Evolutionary conservation across 2,113 vertebrate genomes (phyloP).

Genomic region (Eublepharis macularius): DNA sequence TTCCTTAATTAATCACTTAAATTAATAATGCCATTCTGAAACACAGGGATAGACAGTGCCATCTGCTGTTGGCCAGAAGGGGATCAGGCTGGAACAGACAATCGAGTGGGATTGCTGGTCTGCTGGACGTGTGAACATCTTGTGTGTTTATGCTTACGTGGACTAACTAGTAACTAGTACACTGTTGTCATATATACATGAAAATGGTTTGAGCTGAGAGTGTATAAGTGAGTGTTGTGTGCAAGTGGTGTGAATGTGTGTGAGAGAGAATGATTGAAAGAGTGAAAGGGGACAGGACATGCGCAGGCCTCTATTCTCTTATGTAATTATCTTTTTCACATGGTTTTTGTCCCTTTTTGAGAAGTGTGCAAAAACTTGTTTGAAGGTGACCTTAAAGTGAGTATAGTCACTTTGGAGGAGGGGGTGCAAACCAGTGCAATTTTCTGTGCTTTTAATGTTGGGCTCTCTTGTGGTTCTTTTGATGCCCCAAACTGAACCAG

Average conservation of each 20-base stretch:
- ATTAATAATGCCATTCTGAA: not conserved
- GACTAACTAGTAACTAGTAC: no score
- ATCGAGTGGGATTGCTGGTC: no score
- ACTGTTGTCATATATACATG: no score
- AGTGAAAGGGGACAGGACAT: not conserved
- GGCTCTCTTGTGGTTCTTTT: not conserved
- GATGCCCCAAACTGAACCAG: not conserved
- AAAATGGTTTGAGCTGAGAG: not conserved
- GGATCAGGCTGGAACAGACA: not conserved
- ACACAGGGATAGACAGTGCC: not conserved
- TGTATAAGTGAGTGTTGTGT: not conserved
- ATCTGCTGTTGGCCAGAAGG: not conserved
- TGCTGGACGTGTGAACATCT: no score
- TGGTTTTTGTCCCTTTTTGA: no score
- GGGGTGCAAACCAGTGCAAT: no score
- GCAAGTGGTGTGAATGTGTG: not conserved
- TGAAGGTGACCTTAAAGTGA: not conserved
- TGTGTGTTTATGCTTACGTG: no score
- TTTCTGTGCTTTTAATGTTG: not conserved
- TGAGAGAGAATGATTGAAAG: not conserved
- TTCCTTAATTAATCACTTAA: no score
- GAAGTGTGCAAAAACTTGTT: not conserved
- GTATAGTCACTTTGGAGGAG: not conserved
- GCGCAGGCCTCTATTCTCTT: not conserved
- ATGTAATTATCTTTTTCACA: not conserved